Evolutionary conservation across 1,140 invertebrate genomes (phyloP).

Genomic region (Pectinophora gossypiella): DNA sequence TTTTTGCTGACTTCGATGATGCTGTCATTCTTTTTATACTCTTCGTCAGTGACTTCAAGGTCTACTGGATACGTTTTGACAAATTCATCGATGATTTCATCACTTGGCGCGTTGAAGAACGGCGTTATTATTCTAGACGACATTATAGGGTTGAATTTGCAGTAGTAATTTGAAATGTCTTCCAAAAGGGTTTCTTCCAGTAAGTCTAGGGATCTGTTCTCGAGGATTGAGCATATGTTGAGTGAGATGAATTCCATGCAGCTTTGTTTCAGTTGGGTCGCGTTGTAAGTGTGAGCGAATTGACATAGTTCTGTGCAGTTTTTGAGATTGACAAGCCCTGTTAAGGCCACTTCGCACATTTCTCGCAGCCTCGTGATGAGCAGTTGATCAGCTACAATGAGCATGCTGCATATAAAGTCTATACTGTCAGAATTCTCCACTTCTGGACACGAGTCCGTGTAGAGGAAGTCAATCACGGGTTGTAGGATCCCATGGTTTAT

Average conservation of each 20-base stretch:
- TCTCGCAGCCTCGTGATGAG: slow-evolving; percentile 80
- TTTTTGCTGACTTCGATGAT: slow-evolving; percentile 54
- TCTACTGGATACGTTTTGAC: slow-evolving; percentile 64
- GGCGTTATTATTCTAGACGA: slow-evolving; percentile 79
- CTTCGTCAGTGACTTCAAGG: slow-evolving; percentile 53
- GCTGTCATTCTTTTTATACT: slow-evolving; percentile 51
- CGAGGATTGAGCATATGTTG: slow-evolving; percentile 81
- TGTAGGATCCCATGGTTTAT: slow-evolving; percentile 73
- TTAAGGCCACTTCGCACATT: slow-evolving; percentile 80
- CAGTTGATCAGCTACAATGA: slow-evolving; percentile 83
- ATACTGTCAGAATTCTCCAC: slow-evolving; percentile 76
- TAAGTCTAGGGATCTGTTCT: slow-evolving; percentile 77
- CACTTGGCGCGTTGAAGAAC: slow-evolving; percentile 75
- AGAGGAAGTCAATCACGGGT: slow-evolving; percentile 81
- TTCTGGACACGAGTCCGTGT: slow-evolving; percentile 78
- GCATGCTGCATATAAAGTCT: slow-evolving; percentile 78
- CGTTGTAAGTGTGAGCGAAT: slow-evolving; percentile 81
- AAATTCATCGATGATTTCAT: slow-evolving; percentile 74
- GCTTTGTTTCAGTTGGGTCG: slow-evolving; percentile 78
- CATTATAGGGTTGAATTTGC: slow-evolving; percentile 72
- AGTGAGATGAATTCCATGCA: slow-evolving; percentile 84
- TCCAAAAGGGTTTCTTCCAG: slow-evolving; percentile 76
- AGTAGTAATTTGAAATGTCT: slow-evolving; percentile 79
- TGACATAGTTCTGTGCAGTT: slow-evolving; percentile 82
- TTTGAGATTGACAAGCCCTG: slow-evolving; percentile 78